Evolutionary conservation across 2,888 invertebrate species (phyloP).

Genomic region (Polyommatus iphigenia): DNA sequence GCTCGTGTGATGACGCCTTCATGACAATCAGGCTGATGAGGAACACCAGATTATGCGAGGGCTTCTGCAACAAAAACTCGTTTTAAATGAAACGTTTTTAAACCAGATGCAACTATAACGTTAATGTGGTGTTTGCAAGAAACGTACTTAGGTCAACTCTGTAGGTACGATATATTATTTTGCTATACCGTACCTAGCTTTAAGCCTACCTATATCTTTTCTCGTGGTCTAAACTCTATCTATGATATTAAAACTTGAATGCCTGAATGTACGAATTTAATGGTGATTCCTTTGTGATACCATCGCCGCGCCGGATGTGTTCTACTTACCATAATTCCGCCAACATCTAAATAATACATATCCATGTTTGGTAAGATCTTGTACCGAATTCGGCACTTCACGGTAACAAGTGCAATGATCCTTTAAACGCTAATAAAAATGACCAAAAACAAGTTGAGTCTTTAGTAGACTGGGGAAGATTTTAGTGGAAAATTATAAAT

Average conservation of each 20-base stretch:
- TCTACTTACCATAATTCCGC: conserved; percentile 37
- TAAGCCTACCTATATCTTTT: no score
- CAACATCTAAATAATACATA: conserved; percentile 6
- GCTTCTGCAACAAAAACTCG: not conserved
- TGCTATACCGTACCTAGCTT: no score
- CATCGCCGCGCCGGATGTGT: conserved; percentile 31
- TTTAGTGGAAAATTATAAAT: not conserved
- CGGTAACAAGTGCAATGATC: conserved; percentile 13
- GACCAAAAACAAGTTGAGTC: not conserved
- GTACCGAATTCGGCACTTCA: conserved; percentile 6
- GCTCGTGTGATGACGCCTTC: conserved; percentile 18
- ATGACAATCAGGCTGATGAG: not conserved
- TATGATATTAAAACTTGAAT: not conserved
- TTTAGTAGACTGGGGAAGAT: not conserved
- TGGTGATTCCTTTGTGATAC: conserved; percentile 28
- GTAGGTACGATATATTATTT: no score
- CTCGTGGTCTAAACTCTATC: no score
- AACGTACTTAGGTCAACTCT: no score
- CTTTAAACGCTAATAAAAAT: not conserved
- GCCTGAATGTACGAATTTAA: not conserved
- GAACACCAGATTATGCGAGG: conserved; percentile 18
- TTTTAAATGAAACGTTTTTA: no score
- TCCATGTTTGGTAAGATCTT: conserved; percentile 17
- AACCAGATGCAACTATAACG: no score
- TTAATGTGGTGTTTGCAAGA: no score